phyloP scores from a whole-genome alignment of 2,797 vertebrate species.

The Harpagifer antarcticus region DNA sequence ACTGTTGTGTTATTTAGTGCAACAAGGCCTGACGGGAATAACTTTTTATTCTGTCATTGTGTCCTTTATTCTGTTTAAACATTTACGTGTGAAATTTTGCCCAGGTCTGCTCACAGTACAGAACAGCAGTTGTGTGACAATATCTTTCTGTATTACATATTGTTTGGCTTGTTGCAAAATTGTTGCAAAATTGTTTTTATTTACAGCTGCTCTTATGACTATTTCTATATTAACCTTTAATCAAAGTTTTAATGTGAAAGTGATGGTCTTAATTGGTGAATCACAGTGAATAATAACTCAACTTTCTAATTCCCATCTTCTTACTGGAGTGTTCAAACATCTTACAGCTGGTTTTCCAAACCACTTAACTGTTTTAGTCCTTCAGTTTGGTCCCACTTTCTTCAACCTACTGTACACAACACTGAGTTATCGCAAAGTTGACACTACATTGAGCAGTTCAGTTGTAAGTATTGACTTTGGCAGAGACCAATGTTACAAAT shows the following conservation, averaged over 20 bases:
- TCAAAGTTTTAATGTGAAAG: neutral
- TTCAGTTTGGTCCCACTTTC: too few relatives aligned
- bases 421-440: neutral
- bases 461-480: neutral
- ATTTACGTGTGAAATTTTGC: neutral
- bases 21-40: neutral
- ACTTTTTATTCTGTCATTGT: neutral
- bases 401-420: neutral
- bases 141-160: neutral
- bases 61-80: neutral
- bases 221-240: neutral
- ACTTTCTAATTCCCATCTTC: neutral
- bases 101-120: neutral
- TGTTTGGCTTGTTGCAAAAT: neutral
- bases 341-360: neutral
- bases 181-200: neutral
- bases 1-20: constrained; percentile 7
- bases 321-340: neutral
- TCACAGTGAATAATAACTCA: neutral
- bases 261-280: neutral
- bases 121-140: neutral
- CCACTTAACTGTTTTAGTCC: neutral
- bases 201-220: neutral
- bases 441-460: neutral
- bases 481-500: neutral